phyloP scores from a whole-genome alignment of 1,140 invertebrate species.

The Drosophila mayri region DNA sequence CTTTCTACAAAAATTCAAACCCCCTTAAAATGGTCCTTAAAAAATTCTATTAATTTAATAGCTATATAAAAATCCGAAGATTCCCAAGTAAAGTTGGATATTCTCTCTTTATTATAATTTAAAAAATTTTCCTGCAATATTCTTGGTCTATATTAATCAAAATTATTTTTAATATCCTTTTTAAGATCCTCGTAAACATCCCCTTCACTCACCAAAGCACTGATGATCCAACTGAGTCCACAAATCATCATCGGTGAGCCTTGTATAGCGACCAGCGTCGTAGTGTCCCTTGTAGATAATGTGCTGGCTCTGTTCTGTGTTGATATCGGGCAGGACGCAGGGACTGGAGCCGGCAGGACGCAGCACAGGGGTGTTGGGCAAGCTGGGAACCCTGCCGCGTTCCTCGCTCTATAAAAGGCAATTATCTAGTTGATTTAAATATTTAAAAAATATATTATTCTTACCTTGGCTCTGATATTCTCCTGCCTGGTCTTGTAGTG shows the following conservation, averaged over 20 bases:
- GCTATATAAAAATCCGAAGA: too few relatives aligned
- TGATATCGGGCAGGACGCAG: conserved; percentile 88
- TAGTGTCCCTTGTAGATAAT: conserved; percentile 91
- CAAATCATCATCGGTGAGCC: conserved; percentile 90
- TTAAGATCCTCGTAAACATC: neutral
- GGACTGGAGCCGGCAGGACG: conserved; percentile 88
- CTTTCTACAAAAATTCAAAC: too few relatives aligned
- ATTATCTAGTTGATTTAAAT: neutral
- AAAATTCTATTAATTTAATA: too few relatives aligned
- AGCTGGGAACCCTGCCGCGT: conserved; percentile 89
- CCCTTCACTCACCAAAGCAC: conserved; percentile 60
- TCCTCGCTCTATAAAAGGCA: conserved; percentile 88
- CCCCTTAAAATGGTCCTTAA: too few relatives aligned
- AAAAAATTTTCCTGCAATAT: neutral
- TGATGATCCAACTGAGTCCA: conserved; percentile 88
- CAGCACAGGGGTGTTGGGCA: conserved; percentile 88
- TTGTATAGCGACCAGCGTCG: conserved; percentile 90
- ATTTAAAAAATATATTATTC: neutral
- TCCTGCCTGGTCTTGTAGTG: conserved; percentile 89
- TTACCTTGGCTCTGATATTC: conserved; percentile 89
- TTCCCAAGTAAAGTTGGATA: too few relatives aligned
- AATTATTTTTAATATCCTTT: neutral
- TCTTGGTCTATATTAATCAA: neutral
- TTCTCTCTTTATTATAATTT: neutral
- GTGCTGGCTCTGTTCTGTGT: conserved; percentile 88